phyloP scores from a whole-genome alignment of 2,113 vertebrate genomes.

The Zosterops borbonicus region DNA sequence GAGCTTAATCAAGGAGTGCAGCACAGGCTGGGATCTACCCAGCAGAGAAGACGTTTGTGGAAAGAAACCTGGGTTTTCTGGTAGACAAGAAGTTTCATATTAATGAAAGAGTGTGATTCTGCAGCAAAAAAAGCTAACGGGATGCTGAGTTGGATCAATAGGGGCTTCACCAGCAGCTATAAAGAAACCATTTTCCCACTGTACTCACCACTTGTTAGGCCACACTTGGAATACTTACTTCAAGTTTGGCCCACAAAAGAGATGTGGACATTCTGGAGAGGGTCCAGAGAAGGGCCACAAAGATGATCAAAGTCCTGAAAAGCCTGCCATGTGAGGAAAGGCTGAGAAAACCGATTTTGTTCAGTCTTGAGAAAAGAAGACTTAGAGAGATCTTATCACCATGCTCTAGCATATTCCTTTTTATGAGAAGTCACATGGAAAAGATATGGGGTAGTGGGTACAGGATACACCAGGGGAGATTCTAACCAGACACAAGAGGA shows the following conservation, averaged over 20 bases:
- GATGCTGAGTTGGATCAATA: not conserved
- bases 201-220: not conserved
- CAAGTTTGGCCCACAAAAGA: not conserved
- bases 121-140: not conserved
- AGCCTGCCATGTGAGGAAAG: not conserved
- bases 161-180: not conserved
- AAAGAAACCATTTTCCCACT: not conserved
- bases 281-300: not conserved
- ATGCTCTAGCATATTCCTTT: not conserved
- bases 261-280: not conserved
- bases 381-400: not conserved
- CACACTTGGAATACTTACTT: not conserved
- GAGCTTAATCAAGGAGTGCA: not conserved
- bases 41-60: fast-evolving
- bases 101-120: not conserved
- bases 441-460: not conserved
- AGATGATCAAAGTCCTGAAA: not conserved
- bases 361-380: not conserved
- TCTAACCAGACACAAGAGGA: not conserved
- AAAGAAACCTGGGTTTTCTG: not conserved
- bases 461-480: not conserved
- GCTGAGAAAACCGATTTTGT: not conserved
- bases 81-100: not conserved
- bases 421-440: not conserved
- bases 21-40: not conserved